Evolutionary conservation across 2,797 vertebrate species (phyloP).

Genomic region (Nyctibius grandis): DNA sequence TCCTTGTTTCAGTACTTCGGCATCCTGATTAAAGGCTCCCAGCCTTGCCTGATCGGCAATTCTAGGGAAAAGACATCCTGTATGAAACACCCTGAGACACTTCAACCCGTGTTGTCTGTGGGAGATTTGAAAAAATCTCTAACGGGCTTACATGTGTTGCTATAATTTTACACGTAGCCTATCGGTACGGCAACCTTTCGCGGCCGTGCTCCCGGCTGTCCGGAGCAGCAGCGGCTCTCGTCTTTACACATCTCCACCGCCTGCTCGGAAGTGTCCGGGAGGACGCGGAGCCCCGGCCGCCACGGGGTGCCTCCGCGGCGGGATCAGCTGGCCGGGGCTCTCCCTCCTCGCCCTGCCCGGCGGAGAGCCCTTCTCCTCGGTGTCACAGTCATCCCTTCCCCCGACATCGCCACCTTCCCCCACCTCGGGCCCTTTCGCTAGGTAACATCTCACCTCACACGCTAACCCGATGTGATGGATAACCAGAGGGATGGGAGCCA

Average conservation of each 20-base stretch:
- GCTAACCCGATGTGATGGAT: not conserved
- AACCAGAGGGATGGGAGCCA: not conserved
- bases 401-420: not conserved
- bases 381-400: not conserved
- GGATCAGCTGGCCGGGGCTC: not conserved
- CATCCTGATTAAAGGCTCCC: not conserved
- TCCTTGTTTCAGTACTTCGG: fast-evolving
- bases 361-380: not conserved
- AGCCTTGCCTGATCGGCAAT: not conserved
- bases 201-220: not conserved
- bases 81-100: not conserved
- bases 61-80: not conserved
- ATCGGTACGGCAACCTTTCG: fast-evolving
- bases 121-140: not conserved
- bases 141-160: not conserved
- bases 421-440: not conserved
- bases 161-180: not conserved
- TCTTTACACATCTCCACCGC: fast-evolving
- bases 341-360: not conserved
- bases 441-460: not conserved
- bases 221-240: not conserved
- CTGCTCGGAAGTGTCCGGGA: not conserved
- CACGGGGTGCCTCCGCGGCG: not conserved
- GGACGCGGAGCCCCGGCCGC: not conserved
- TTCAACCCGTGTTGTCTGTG: not conserved